Base-by-base conservation (phyloP, 2,113 vertebrate species). In the Oenanthe melanoleuca region DNA sequence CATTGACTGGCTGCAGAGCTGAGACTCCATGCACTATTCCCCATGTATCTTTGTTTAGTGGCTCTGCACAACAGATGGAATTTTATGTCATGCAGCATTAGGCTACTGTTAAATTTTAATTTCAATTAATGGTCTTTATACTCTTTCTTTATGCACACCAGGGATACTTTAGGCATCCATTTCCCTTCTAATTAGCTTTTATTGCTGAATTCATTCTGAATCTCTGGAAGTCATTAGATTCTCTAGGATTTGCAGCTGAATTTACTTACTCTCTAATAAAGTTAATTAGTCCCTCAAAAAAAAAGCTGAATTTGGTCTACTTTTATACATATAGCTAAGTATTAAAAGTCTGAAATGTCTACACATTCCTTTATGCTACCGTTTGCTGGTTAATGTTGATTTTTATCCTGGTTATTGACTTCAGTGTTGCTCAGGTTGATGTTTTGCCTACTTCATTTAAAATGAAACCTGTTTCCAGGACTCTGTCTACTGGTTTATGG, bases 151-250 rank as follows among this genome's bases (percentile, higher is more conserved):
- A 95, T 93, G 83, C 96, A 97, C 97, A 97, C 92, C 85, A 96
- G 97, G 95, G 95, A 97, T 97, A 97, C 97, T 97, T 98, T 96
- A 97, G 89, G 93, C 96, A 96, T 98, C 96, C 96, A 97, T 97
- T 98, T 98, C 97, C 95, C 93, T 98, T 95, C 97, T 98, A 98
- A 98, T 98, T 97, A 98, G 96, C 85, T 97, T 98, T 98, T 98
- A 98, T 97, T 97, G 96, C 93, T 93, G 96, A 98, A 97, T 98
- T 97, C 97, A 97, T 97, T 98, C 95, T 96, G 96, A 98, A 97
- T 97, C 93, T 98, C 96, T 96, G 96, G 96, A 98, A 98, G 96
- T 98, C 97, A 98, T 98, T 98, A 97, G 91, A 95, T 97, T 97
- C 94, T 97, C 89, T 96, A 97, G 97, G 95, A 97, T 94, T 97